Conservation (phyloP, 2,888 invertebrate genomes). For the Apotomis betuletana region DNA sequence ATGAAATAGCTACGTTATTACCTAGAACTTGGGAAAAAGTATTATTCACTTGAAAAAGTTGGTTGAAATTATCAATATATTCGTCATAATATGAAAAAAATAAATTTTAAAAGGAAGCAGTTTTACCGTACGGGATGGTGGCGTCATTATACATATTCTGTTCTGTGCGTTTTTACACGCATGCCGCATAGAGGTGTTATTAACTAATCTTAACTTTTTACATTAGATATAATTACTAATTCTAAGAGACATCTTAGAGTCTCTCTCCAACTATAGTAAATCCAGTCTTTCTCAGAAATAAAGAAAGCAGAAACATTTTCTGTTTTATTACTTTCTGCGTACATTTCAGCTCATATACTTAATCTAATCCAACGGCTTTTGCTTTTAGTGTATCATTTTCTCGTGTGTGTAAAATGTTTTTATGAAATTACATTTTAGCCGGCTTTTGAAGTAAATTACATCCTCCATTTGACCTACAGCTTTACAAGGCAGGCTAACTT, state of each 20-base stretch:
- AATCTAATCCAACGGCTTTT: constrained; percentile 7
- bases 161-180: too few relatives aligned
- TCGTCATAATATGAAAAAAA: too few relatives aligned
- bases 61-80: too few relatives aligned
- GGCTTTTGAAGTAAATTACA: constrained; percentile 4
- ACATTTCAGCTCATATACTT: not conserved
- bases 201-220: constrained; percentile 11
- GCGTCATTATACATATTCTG: too few relatives aligned
- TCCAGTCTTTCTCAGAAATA: constrained; percentile 3
- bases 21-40: too few relatives aligned
- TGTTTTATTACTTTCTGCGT: not conserved
- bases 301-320: not conserved
- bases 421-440: not conserved
- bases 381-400: constrained; percentile 7
- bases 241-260: constrained; percentile 2
- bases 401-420: not conserved
- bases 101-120: too few relatives aligned
- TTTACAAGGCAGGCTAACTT: constrained; percentile 32
- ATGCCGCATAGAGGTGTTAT: not conserved
- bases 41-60: too few relatives aligned
- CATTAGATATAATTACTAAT: constrained; percentile 2
- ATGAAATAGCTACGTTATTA: too few relatives aligned
- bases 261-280: not conserved
- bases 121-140: too few relatives aligned
- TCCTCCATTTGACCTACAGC: not conserved